Conservation (phyloP, 2,113 vertebrate genomes). For the Taurulus bubalis region DNA sequence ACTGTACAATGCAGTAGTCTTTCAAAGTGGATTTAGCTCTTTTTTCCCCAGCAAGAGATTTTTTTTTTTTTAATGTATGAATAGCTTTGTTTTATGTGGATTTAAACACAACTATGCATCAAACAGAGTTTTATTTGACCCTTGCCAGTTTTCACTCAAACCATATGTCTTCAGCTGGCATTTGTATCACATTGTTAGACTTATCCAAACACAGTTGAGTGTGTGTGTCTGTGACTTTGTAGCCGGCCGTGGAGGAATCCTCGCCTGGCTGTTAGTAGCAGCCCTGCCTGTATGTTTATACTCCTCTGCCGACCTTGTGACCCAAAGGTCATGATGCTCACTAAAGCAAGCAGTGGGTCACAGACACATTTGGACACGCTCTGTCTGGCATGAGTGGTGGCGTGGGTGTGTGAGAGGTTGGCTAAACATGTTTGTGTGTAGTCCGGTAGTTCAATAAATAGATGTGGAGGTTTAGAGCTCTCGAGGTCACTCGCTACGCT, state of each 20-base stretch:
- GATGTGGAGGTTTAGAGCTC: background rate
- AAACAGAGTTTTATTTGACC: slow-evolving; percentile 71
- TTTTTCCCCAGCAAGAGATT: slow-evolving; percentile 10
- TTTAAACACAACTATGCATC: slow-evolving; percentile 60
- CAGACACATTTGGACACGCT: slow-evolving; percentile 72
- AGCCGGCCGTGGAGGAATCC: slow-evolving; percentile 65
- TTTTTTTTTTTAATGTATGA: slow-evolving; percentile 35
- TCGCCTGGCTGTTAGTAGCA: slow-evolving; percentile 69
- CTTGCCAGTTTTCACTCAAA: slow-evolving; percentile 67
- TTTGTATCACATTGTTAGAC: slow-evolving; percentile 73
- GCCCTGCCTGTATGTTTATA: slow-evolving; percentile 73
- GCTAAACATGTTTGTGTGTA: slow-evolving; percentile 33
- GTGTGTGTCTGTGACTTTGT: slow-evolving; percentile 63
- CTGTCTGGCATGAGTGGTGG: slow-evolving; percentile 48
- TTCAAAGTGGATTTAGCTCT: slow-evolving; percentile 9
- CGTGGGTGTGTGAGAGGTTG: slow-evolving; percentile 36
- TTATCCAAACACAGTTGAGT: slow-evolving; percentile 78
- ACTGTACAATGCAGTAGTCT: slow-evolving; percentile 6
- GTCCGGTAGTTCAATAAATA: slow-evolving; percentile 36
- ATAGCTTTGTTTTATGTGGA: slow-evolving; percentile 38
- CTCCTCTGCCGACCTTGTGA: slow-evolving; percentile 72
- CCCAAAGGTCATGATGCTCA: slow-evolving; percentile 67
- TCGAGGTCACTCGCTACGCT: background rate
- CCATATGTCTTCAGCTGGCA: slow-evolving; percentile 70
- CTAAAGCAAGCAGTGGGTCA: slow-evolving; percentile 63